phyloP scores from a whole-genome alignment of 1,140 invertebrate genomes.

The Pogonomyrmex californicus region DNA sequence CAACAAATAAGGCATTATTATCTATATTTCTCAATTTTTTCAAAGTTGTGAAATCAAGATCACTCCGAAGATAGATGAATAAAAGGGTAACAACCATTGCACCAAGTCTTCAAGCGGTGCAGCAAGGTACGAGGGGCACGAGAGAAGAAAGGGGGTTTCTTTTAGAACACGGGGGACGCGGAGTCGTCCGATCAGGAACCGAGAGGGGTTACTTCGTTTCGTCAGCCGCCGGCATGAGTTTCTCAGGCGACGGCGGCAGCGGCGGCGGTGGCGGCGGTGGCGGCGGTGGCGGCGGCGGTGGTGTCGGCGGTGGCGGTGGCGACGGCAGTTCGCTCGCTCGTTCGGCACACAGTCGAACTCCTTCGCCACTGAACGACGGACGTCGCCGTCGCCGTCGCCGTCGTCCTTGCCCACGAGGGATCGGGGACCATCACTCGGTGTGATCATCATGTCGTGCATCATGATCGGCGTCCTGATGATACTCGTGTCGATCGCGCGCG shows the following conservation, averaged over 20 bases:
- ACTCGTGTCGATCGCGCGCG: slow-evolving; percentile 61
- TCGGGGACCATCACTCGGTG: slow-evolving; percentile 42
- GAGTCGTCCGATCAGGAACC: slow-evolving; percentile 69
- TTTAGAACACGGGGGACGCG: slow-evolving; percentile 68
- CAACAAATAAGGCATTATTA: neutral
- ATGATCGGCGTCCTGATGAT: slow-evolving; percentile 54
- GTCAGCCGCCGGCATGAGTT: slow-evolving; percentile 68
- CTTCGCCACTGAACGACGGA: slow-evolving; percentile 81
- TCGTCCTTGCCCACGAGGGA: slow-evolving; percentile 9
- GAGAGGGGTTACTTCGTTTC: slow-evolving; percentile 76
- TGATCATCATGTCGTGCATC: slow-evolving; percentile 41
- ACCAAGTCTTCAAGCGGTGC: neutral
- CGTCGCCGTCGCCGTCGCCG: slow-evolving; percentile 66
- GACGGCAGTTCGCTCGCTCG: slow-evolving; percentile 64
- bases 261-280: slow-evolving; percentile 40
- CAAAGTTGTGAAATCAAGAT: neutral
- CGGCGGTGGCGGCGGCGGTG: slow-evolving; percentile 42
- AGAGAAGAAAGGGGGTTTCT: slow-evolving; percentile 56
- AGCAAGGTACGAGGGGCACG: slow-evolving; percentile 16
- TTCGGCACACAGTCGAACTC: slow-evolving; percentile 82
- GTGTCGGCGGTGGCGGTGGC: slow-evolving; percentile 21
- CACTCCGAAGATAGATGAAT: neutral
- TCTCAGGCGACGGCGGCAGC: slow-evolving; percentile 69
- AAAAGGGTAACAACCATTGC: slow-evolving; percentile 20
- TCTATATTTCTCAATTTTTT: neutral